Base-by-base conservation (phyloP, 2,888 invertebrate genomes). In the Scaptomyza parva region DNA sequence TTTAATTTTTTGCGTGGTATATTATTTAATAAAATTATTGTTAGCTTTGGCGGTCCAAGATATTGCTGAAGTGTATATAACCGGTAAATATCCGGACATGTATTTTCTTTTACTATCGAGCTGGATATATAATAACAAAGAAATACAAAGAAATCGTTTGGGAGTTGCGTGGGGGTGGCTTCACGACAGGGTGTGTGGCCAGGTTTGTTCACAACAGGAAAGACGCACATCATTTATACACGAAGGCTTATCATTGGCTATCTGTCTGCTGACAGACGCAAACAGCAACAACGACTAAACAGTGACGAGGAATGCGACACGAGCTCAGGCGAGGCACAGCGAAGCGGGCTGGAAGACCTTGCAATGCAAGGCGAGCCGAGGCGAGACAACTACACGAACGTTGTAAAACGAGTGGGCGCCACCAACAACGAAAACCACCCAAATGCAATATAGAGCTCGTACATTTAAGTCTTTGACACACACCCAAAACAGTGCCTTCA, bases 201-300 rank as follows among this genome's bases (percentile, higher is more conserved):
- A 17, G 3, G 9, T 37, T 17, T 17, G 8, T 17, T 17, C 3
- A 17, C 17, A 3, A 37, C 11, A 45, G 50, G 54, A 41, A 22
- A 24, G 60, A 37, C 62, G 77, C 70, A 83, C 80, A 86, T 83
- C 86, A 83, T 81, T 83, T 81, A 83, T 83, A 84, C 85, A 85
- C 78, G 75, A 71, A 84, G 84, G 84, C 85, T 83, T 83, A 83
- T 83, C 82, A 83, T 83, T 83, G 82, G 82, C 86, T 86, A 86
- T 83, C 86, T 84, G 86, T 86, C 85, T 84, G 85, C 85, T 83
- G 86, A 78, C 82, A 82, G 78, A 85, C 76, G 69, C 70, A 74
- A 78, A 74, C 76, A 75, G 52, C 62, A 71, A 62, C 69, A 59
- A 40, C 39, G 50, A 22, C 37, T 33, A 44, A 39, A 40, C 40